A percentile compares a stretch with the other conserved stretches of the same genome.
These are phyloP conservation scores for Tipula helvola DNA, from an alignment of 2,888 invertebrate species.

Conservation along the genomic window DNA sequence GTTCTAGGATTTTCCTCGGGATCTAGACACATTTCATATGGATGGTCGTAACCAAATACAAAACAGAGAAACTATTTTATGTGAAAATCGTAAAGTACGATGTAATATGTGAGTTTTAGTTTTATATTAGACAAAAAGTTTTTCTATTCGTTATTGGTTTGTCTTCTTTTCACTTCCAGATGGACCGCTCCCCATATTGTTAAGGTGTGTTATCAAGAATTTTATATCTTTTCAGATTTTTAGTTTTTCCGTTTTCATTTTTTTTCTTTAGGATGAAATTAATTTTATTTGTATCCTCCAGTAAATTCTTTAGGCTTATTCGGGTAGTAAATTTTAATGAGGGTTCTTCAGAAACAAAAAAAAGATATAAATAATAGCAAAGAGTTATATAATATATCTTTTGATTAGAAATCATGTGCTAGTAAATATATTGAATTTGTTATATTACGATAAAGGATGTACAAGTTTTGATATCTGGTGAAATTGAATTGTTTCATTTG, in stretches of 20 bases:
- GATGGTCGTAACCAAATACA: background rate
- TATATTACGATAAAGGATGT: background rate
- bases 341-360: background rate
- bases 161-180: background rate
- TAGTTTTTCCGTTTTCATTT: background rate
- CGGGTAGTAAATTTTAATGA: conserved; percentile 4
- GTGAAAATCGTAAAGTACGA: background rate
- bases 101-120: background rate
- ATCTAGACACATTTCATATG: background rate
- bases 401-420: background rate
- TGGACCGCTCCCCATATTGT: background rate
- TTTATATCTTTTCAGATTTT: background rate
- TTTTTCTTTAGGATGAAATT: background rate
- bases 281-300: background rate
- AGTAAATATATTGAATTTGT: background rate
- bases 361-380: background rate
- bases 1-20: background rate
- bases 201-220: background rate
- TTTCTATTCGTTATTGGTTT: background rate
- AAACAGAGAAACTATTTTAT: background rate
- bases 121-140: background rate
- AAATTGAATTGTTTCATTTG: background rate
- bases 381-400: background rate
- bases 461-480: background rate
- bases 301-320: background rate